Evolutionary conservation across 2,113 vertebrate genomes (phyloP).

Genomic region (Corythoichthys haematopterus): DNA sequence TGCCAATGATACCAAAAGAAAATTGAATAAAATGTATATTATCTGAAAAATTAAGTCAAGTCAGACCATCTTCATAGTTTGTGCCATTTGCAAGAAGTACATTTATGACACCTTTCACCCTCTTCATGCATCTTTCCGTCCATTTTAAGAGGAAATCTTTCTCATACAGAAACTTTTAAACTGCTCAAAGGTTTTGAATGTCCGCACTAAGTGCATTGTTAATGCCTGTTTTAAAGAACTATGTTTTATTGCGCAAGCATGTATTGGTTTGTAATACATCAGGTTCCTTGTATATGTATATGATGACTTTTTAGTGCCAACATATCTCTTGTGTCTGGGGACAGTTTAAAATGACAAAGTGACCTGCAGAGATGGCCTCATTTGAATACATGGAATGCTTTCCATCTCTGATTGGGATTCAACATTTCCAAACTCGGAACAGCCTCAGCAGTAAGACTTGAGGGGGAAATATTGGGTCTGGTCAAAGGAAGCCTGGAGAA

Average conservation of each 20-base stretch:
- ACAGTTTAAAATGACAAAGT: constrained; percentile 60
- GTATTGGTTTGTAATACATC: constrained; percentile 68
- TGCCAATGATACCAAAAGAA: constrained; percentile 63
- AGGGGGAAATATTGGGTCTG: constrained; percentile 19
- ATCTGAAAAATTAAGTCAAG: constrained; percentile 30
- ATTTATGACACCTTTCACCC: constrained; percentile 38
- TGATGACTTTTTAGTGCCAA: constrained; percentile 66
- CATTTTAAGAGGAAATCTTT: constrained; percentile 45
- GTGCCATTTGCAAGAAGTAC: constrained; percentile 58
- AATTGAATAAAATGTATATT: constrained; percentile 42
- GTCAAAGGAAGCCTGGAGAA: constrained; percentile 15
- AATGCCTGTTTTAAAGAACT: constrained; percentile 70
- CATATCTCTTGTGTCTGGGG: constrained; percentile 67
- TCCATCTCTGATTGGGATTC: constrained; percentile 34
- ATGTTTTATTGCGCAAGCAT: constrained; percentile 72
- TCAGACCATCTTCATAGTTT: constrained; percentile 61
- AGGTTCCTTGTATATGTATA: constrained; percentile 69
- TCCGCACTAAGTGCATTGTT: constrained; percentile 76
- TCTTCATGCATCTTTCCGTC: constrained; percentile 42
- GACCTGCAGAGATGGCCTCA: constrained; percentile 50
- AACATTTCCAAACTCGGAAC: not conserved
- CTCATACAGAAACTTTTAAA: constrained; percentile 59
- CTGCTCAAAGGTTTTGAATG: constrained; percentile 72
- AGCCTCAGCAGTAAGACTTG: constrained; percentile 11
- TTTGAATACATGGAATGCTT: constrained; percentile 47